Base-by-base conservation (phyloP, 2,113 vertebrate species). In the Crotophaga sulcirostris region DNA sequence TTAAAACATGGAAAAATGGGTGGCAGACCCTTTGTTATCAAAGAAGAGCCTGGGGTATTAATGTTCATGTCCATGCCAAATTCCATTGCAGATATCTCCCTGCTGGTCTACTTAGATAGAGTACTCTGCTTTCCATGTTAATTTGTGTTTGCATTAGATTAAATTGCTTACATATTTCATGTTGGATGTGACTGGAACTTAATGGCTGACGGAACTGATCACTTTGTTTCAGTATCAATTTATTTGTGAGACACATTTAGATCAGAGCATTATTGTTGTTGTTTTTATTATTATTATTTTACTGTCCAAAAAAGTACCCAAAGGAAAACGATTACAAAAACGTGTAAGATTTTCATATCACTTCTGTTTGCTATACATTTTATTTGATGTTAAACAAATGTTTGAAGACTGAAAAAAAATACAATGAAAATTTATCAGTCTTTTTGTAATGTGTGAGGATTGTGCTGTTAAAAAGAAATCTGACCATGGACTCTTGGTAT, bases 121-220 rank as follows among this genome's bases (percentile, higher is more conserved):
- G 26, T 47, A 4, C 51, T 59, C 47, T 66, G 47, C 78, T 85
- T 91, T 83, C 75, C 10, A 1, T 77, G 42, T 70, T 77, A 58
- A 74, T 70, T 92, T 47, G 33, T 95, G 87, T 93, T 93, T 91
- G 72, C 7, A 0, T 16, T 56, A 83, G 90, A 93, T 95, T 96
- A 87, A 94, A 79, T 74, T 78, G 63, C 25, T 55, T 55, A 11
- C 3, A 18, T 67, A 36, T 40, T 73, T 90, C 8, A 19, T 63
- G 14, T 86, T 88, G 75, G 80, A 63, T 19, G 60, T 81, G 64
- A 88, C 76, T 90, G 68, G 18, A 67, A 1, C 74, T 47, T 77
- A 84, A 36, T 78, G 47, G 33, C 49, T 91, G 68, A 58, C 33
- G 74, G 59, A 85, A 86, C 6, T 24, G 38, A 70, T 52, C 21